Percentiles rank a stretch among this genome's conserved stretches.
Conservation (phyloP, 2,113 vertebrate species). For the Percina caprodes region DNA sequence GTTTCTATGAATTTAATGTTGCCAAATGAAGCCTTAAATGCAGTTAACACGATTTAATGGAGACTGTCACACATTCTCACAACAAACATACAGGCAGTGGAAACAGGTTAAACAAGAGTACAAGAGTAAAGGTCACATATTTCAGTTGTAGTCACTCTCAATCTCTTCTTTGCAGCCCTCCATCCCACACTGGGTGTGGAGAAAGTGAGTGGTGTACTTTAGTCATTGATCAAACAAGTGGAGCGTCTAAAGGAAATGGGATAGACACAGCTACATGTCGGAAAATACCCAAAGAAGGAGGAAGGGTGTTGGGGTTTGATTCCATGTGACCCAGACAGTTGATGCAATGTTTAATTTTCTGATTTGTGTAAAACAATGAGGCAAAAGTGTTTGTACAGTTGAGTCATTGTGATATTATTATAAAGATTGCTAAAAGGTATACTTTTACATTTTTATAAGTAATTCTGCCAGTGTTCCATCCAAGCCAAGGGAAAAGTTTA, state of each 20-base stretch:
- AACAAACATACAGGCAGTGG: conserved; percentile 28
- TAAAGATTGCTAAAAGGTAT: conserved; percentile 2
- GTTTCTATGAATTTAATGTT: conserved; percentile 27
- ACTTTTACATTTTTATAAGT: conserved; percentile 14
- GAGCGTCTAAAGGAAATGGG: conserved; percentile 61
- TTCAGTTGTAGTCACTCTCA: background rate
- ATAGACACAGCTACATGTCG: conserved; percentile 54
- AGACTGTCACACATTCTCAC: conserved; percentile 17
- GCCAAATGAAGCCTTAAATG: conserved; percentile 27
- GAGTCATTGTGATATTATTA: conserved; percentile 2
- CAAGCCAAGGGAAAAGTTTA: conserved; percentile 14
- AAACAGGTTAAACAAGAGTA: conserved; percentile 41
- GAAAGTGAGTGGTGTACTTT: conserved; percentile 70
- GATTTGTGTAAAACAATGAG: background rate
- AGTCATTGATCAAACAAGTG: conserved; percentile 83
- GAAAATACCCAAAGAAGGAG: conserved; percentile 70
- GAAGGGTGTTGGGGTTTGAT: conserved; percentile 22
- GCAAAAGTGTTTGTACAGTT: background rate
- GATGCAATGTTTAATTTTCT: conserved; percentile 37
- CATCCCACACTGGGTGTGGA: conserved; percentile 63
- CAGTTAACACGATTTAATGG: conserved; percentile 35
- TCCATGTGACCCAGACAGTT: conserved; percentile 26
- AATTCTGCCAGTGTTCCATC: background rate
- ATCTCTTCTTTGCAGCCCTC: conserved; percentile 20
- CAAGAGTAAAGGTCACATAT: conserved; percentile 28